Base-by-base conservation (phyloP, 2,113 vertebrate species). In the Mustelus asterias region DNA sequence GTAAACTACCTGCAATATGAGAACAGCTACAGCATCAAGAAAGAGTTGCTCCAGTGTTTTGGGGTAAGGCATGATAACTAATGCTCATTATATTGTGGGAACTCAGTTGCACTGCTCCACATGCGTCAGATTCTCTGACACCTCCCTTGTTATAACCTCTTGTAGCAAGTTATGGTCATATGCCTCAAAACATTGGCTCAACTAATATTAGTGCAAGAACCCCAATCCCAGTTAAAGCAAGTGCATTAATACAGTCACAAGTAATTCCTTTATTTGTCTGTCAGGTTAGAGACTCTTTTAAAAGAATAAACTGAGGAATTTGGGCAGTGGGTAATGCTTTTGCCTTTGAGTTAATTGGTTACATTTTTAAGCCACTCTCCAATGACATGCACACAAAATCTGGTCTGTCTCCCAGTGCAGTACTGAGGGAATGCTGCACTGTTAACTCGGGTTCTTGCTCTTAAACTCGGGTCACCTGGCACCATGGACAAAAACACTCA, bases 1-100 rank as follows among this genome's bases (percentile, higher is more conserved):
- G 78, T 96, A 16, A 41, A 26, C 24, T 98, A 97, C 96, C 96
- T 98, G 22, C 96, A 97, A 83, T 4, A 54, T 3, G 96, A 89
- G 16, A 97, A 98, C 96, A 96, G 97, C 96, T 97, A 97, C 72
- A 96, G 96, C 37, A 97, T 97, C 72, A 98, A 97, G 96, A 98
- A 96, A 96, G 97, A 98, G 24, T 29, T 98, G 96, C 96, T 98
- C 96, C 98, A 98, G 96, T 98, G 97, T 96, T 98, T 98, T 96
- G 98, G 97, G 98, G 98, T 98, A 96, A 94, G 96, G 11, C 90
- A 93, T 65, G n/a, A 58, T 69, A 48, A 60, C 4, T 44, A 14
- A 76, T 80, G 16, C n/a, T 76, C 13, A 58, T 67, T 96, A n/a
- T 18, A 63, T n/a, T 96, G 67, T 90, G 54, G 29, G 63, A n/a